Conservation (phyloP, 2,113 vertebrate genomes). For the Mohoua ochrocephala region DNA sequence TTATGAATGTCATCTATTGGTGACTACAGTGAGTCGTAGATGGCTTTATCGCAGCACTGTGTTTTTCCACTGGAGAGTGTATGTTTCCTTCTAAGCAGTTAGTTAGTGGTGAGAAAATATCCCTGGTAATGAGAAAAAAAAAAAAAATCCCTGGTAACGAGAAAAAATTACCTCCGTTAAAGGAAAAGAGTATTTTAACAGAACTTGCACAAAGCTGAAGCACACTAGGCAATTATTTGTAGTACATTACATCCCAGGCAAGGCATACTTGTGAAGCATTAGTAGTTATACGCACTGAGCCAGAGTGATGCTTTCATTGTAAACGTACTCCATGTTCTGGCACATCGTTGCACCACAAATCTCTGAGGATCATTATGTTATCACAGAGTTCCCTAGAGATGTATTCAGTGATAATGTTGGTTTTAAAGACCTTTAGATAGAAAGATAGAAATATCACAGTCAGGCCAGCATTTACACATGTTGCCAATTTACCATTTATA, state of each 20-base stretch:
- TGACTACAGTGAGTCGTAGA: background rate
- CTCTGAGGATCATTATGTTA: background rate
- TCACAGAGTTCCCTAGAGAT: background rate
- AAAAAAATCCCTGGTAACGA: background rate
- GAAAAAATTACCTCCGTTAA: background rate
- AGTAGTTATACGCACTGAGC: background rate
- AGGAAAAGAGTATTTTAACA: background rate
- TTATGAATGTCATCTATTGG: conserved; percentile 1
- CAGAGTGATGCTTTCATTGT: background rate
- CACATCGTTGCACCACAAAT: background rate
- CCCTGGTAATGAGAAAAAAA: background rate
- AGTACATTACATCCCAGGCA: background rate
- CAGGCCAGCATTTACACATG: background rate
- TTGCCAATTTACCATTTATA: background rate
- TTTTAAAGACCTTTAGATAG: background rate
- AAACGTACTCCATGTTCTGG: background rate
- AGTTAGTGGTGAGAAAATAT: background rate
- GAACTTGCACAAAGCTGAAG: background rate
- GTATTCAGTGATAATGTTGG: background rate
- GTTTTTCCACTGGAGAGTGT: background rate
- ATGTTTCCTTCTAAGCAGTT: background rate
- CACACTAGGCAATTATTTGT: background rate
- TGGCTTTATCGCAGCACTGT: background rate
- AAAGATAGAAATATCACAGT: background rate
- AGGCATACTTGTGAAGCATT: background rate